A percentile compares a stretch with the other conserved stretches of the same genome.
Conservation (phyloP, 92 coral and sea anemone genomes). For the Ricordea florida region DNA sequence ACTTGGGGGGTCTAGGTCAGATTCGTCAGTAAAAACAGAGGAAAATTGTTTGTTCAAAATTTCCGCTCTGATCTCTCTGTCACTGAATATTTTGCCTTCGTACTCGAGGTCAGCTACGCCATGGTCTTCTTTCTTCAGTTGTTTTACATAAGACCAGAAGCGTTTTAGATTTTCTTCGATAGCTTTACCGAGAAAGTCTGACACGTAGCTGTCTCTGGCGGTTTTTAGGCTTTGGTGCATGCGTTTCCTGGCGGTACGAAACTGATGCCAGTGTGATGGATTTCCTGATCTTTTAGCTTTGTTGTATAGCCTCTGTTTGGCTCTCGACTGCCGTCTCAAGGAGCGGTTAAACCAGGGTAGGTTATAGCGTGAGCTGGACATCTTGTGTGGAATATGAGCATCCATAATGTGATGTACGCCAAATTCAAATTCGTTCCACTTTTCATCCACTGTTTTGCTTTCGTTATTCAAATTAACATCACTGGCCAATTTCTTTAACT, state of each 20-base stretch:
- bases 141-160: conserved; percentile 2
- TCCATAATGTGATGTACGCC: conserved; percentile 38
- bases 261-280: conserved; percentile 17
- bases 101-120: conserved; percentile 18
- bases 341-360: conserved; percentile 46
- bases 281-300: conserved; percentile 46
- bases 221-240: conserved; percentile 23
- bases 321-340: conserved; percentile 22
- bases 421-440: conserved; percentile 42
- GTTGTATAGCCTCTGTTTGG: conserved; percentile 46
- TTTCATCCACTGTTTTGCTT: conserved; percentile 4
- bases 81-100: not conserved
- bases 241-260: conserved; percentile 33
- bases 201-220: conserved; percentile 16
- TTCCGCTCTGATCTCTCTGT: conserved; percentile 10
- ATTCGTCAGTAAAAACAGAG: conserved; percentile 5
- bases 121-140: conserved; percentile 11
- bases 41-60: conserved; percentile 16
- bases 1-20: not conserved
- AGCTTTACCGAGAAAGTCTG: conserved; percentile 2
- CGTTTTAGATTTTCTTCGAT: too few species aligned
- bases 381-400: conserved; percentile 28
- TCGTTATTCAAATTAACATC: too few species aligned
- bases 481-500: too few species aligned
- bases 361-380: conserved; percentile 36